phyloP scores from a whole-genome alignment of 53 echinoderm and acorn worm genomes.

The Actinopyga echinites region DNA sequence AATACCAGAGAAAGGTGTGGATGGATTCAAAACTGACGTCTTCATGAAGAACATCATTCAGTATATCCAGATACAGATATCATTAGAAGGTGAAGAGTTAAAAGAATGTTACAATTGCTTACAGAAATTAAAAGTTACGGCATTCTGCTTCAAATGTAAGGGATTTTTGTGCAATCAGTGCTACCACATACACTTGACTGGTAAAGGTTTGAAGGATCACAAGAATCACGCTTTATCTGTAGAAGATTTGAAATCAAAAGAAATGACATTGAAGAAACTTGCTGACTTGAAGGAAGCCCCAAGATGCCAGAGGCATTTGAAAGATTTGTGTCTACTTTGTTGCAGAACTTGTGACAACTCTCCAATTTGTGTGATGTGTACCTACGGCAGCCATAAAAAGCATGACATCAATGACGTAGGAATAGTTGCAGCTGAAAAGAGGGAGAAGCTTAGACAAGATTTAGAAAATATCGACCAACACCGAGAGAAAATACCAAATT shows the following conservation, averaged over 20 bases:
- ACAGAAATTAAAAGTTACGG: background rate
- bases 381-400: background rate
- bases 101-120: background rate
- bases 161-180: too few relatives aligned
- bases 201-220: too few relatives aligned
- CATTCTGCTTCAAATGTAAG: conserved; percentile 19
- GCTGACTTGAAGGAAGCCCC: background rate
- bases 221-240: too few relatives aligned
- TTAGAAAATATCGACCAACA: background rate
- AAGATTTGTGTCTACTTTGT: background rate
- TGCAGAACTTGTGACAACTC: background rate
- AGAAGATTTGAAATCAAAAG: background rate
- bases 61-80: background rate
- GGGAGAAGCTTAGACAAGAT: background rate
- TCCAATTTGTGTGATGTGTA: background rate
- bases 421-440: background rate
- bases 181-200: too few relatives aligned
- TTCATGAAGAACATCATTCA: background rate
- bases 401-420: background rate
- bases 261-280: background rate
- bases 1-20: background rate
- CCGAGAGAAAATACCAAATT: background rate
- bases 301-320: background rate
- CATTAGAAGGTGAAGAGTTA: background rate
- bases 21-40: conserved; percentile 10